These are phyloP conservation scores for Drosophila recens DNA, from an alignment of 2,888 invertebrate genomes.

Conservation along the genomic window DNA sequence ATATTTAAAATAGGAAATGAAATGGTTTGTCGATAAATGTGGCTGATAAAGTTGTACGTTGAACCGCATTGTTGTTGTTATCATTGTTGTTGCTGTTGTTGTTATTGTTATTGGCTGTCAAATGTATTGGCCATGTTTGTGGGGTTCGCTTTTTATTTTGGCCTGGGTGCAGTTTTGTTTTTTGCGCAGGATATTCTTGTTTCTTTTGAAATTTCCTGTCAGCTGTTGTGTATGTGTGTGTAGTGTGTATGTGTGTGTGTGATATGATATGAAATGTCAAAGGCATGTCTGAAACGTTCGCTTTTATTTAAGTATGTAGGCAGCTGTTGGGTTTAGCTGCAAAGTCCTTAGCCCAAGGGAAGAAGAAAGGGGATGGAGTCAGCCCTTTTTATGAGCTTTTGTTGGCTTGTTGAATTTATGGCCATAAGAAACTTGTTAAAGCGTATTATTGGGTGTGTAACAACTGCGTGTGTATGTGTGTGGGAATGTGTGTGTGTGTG, in stretches of 20 bases:
- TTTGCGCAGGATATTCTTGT: slow-evolving; percentile 39
- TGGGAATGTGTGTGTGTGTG: slow-evolving; percentile 26
- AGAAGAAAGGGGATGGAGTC: slow-evolving; percentile 2
- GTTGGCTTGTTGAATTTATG: slow-evolving; percentile 80
- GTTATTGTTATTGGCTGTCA: slow-evolving; percentile 46
- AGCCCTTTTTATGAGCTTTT: slow-evolving; percentile 79
- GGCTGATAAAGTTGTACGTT: slow-evolving; percentile 41
- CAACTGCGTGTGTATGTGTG: slow-evolving; percentile 54
- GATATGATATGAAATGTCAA: slow-evolving; percentile 74
- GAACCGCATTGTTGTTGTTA: slow-evolving; percentile 24
- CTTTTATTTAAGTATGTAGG: slow-evolving; percentile 67
- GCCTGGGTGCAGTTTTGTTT: slow-evolving; percentile 39
- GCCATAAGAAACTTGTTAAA: slow-evolving; percentile 81
- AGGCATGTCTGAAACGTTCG: slow-evolving; percentile 67
- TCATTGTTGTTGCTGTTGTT: slow-evolving; percentile 22
- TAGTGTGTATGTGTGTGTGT: slow-evolving; percentile 11
- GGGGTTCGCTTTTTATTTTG: background rate
- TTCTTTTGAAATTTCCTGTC: slow-evolving; percentile 47
- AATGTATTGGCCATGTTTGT: slow-evolving; percentile 30
- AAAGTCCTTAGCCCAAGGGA: slow-evolving; percentile 31
- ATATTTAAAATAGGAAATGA: slow-evolving; percentile 46
- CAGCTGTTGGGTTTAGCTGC: slow-evolving; percentile 65
- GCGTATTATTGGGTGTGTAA: slow-evolving; percentile 81
- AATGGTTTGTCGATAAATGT: slow-evolving; percentile 46
- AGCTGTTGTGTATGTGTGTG: slow-evolving; percentile 21